Evolutionary conservation across 1,140 invertebrate genomes (phyloP).

Genomic region (Neodiprion lecontei): DNA sequence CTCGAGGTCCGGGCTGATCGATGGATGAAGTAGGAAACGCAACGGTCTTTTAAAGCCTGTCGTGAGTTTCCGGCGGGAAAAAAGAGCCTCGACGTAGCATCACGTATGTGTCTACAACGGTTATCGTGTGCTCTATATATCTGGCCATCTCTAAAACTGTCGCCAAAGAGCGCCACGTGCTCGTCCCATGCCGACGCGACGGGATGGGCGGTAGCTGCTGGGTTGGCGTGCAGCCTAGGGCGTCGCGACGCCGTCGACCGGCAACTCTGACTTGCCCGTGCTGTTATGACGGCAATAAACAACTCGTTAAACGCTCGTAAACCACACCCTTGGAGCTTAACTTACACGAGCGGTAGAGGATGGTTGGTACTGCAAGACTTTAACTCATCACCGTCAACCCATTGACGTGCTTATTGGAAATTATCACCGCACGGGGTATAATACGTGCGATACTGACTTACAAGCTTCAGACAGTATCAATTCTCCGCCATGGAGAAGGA

Average conservation of each 20-base stretch:
- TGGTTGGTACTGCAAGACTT: background rate
- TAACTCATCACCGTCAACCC: background rate
- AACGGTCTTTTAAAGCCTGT: too few species aligned
- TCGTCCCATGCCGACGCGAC: too few species aligned
- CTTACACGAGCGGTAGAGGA: background rate
- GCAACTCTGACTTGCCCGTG: background rate
- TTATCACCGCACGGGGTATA: background rate
- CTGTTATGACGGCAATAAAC: background rate
- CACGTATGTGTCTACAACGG: too few species aligned
- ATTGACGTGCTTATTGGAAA: background rate
- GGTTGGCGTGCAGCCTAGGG: too few species aligned
- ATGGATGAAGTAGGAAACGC: too few species aligned
- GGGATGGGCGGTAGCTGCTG: too few species aligned
- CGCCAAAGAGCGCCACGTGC: background rate
- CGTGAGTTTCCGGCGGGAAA: too few species aligned
- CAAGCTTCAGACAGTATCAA: too few species aligned
- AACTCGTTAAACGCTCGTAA: background rate
- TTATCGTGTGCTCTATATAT: too few species aligned
- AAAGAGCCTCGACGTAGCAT: too few species aligned
- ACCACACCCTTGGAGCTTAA: background rate
- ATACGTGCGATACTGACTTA: background rate
- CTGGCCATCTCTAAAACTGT: background rate
- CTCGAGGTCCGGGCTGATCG: too few species aligned
- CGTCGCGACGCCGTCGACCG: background rate
- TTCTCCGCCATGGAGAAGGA: too few species aligned